A percentile compares a stretch with the other conserved stretches of the same genome.
These are phyloP conservation scores for Vireo altiloquus DNA, from an alignment of 2,113 vertebrate genomes.

Conservation along the genomic window DNA sequence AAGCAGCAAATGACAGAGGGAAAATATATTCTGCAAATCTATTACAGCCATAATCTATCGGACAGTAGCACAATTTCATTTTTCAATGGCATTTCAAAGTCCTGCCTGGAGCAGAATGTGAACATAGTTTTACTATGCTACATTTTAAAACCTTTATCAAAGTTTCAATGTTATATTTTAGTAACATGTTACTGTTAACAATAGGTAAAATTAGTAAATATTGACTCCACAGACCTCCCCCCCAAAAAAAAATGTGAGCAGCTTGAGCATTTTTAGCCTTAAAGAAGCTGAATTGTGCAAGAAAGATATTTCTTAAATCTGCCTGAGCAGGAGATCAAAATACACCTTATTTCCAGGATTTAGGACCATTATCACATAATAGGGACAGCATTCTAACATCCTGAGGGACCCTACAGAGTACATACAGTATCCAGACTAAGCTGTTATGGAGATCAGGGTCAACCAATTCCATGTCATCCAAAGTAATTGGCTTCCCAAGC, in stretches of 20 bases:
- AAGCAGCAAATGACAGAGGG: not conserved
- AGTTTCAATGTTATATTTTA: not conserved
- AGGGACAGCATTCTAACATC: not conserved
- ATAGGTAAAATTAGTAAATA: not conserved
- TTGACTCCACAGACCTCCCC: rapidly evolving
- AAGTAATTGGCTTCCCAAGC: conserved; percentile 95
- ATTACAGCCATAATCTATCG: not conserved
- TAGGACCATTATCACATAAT: not conserved
- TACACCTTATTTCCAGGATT: not conserved
- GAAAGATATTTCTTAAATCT: not conserved
- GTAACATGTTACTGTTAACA: not conserved
- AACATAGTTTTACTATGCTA: not conserved
- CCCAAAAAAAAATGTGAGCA: not conserved
- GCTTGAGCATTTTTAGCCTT: not conserved
- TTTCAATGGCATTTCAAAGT: not conserved
- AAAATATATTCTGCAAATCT: not conserved
- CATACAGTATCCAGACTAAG: conserved; percentile 98
- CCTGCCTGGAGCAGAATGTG: not conserved
- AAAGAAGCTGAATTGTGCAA: not conserved
- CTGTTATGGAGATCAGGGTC: conserved; percentile 99
- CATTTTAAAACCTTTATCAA: not conserved
- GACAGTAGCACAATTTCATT: not conserved
- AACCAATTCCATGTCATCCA: conserved; percentile 98
- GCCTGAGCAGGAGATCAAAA: not conserved
- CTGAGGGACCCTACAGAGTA: conserved; percentile 18